Conservation (phyloP, 2,113 vertebrate species). For the Cepphus grylle region DNA sequence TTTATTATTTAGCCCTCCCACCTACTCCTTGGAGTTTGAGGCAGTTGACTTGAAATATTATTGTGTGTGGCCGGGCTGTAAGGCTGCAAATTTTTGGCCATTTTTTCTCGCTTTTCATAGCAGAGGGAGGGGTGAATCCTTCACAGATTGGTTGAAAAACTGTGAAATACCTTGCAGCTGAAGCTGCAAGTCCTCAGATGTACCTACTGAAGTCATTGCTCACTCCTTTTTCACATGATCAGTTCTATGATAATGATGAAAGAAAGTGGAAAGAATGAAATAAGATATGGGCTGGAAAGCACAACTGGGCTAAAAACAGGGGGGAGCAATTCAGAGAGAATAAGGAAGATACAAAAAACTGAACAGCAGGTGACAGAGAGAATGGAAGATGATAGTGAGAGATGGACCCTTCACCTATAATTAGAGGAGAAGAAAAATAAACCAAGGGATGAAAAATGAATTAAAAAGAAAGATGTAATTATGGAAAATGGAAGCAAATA, state of each 20-base stretch:
- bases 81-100: neutral
- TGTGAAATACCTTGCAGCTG: neutral
- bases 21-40: neutral
- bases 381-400: neutral
- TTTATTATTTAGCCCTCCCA: neutral
- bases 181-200: neutral
- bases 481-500: neutral
- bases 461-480: neutral
- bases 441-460: neutral
- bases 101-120: neutral
- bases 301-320: neutral
- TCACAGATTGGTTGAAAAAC: neutral
- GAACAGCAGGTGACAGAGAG: neutral
- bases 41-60: neutral
- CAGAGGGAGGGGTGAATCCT: neutral
- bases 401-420: neutral
- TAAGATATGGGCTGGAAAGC: neutral
- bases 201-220: neutral
- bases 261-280: neutral
- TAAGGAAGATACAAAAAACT: neutral
- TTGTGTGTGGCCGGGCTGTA: rapidly evolving
- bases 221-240: neutral
- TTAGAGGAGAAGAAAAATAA: neutral
- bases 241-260: neutral
- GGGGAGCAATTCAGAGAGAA: neutral